These are phyloP conservation scores for Clupea harengus DNA, from an alignment of 2,113 vertebrate species.

Conservation along the genomic window DNA sequence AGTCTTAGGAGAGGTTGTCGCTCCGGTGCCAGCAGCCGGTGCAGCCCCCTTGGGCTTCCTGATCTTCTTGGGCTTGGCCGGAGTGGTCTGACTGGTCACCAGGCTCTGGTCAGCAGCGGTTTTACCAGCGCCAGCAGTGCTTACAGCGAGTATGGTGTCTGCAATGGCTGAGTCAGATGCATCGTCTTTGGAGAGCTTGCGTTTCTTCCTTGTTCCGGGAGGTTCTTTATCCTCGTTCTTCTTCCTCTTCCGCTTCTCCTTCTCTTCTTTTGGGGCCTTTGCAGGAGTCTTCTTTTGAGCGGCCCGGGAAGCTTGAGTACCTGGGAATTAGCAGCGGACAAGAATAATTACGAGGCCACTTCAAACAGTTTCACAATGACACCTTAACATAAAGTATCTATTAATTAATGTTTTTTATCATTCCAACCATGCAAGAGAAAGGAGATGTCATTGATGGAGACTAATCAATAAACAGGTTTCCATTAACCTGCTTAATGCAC, in stretches of 20 bases:
- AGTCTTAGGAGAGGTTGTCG: constrained; percentile 4
- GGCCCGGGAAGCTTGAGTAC: constrained; percentile 39
- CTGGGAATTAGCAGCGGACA: background rate
- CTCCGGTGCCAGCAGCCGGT: background rate
- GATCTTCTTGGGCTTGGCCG: constrained; percentile 58
- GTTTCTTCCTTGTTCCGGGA: constrained; percentile 53
- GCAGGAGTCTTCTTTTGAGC: constrained; percentile 49
- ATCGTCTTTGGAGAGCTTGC: constrained; percentile 51
- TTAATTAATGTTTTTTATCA: no score
- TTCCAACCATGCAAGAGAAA: no score
- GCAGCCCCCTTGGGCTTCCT: constrained; percentile 47
- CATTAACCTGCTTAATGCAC: no score
- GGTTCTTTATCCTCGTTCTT: constrained; percentile 35
- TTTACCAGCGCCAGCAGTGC: background rate
- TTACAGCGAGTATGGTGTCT: background rate
- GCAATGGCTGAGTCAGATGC: background rate
- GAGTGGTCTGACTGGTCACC: constrained; percentile 42
- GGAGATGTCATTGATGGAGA: no score
- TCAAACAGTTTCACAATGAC: background rate
- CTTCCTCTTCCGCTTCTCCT: constrained; percentile 41
- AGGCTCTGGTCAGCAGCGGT: constrained; percentile 42
- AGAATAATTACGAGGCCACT: background rate
- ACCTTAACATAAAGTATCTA: no score
- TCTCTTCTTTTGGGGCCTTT: constrained; percentile 60
- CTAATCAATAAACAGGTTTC: no score